A percentile compares a stretch with the other conserved stretches of the same genome.
phyloP scores from a whole-genome alignment of 2,797 vertebrate species.

The Pteropus rufus region DNA sequence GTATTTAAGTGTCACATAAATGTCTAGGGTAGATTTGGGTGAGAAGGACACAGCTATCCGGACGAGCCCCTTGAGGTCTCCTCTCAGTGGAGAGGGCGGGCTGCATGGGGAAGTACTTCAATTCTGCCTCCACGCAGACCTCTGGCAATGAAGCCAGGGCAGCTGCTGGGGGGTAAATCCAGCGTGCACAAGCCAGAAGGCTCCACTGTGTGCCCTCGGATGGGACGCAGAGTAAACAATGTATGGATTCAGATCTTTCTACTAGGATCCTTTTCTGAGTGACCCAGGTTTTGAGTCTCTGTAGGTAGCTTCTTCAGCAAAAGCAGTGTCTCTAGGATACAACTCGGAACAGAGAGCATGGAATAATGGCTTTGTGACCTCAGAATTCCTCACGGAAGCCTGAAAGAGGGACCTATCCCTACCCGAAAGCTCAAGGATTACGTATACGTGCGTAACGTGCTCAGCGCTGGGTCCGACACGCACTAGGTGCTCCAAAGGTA shows the following conservation, averaged over 20 bases:
- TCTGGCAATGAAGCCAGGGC: not conserved
- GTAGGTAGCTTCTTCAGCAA: not conserved
- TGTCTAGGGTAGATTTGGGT: not conserved
- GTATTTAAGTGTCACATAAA: not conserved
- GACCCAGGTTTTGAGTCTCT: not conserved
- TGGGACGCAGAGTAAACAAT: not conserved
- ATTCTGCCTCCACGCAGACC: too few species aligned
- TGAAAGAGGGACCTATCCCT: not conserved
- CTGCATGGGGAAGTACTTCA: not conserved
- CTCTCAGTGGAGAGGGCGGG: not conserved
- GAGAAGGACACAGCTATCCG: not conserved
- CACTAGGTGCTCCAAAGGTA: not conserved
- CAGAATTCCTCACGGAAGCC: not conserved
- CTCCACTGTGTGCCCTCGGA: not conserved
- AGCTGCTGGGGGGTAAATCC: not conserved
- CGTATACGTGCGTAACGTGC: accelerated
- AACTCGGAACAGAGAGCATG: not conserved
- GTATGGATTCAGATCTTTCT: not conserved
- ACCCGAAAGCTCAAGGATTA: not conserved
- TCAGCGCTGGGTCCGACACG: not conserved
- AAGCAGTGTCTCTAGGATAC: not conserved
- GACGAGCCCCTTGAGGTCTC: not conserved
- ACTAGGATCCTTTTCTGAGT: not conserved
- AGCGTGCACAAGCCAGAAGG: not conserved
- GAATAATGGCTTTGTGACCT: not conserved